Evolutionary conservation across 2,888 invertebrate genomes (phyloP), one percentile per base, ranked within the genome.

Genomic region (Nemotelus pantherinus): DNA sequence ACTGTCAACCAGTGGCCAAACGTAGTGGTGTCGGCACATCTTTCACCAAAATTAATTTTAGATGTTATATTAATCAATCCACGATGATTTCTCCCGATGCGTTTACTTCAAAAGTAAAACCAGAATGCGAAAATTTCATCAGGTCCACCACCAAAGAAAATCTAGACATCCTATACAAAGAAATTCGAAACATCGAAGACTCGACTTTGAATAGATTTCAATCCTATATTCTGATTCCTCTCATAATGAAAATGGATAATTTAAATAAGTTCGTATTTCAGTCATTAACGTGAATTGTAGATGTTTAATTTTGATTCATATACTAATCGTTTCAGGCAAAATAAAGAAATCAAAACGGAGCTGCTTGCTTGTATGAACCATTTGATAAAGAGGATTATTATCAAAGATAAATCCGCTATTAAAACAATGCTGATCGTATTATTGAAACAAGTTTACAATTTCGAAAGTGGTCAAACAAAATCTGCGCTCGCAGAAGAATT

Each of bases 401-500:
- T 87, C 6, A 83, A 82, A 10, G 84, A 87, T 75, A 80, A 83
- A 1, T 83, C 83, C 7, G 85, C 83, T 0, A 79, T 87, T 25
- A 84, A 84, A 41, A 85, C 86, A 0, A 83, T 87, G 53, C 75
- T 87, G 6, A 72, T 84, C 2, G 83, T 84, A 6, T 81, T 84
- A 0, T 67, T 86, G 3, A 83, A 83, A 48, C 87, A 87, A 82
- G 79, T 87, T 2, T 83, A 84, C 0, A 83, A 86, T 75, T 81
- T 82, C n/a, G 82, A 82, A 2, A 81, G 80, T 3, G 82, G 82
- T 2, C 57, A 63, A 0, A 79, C 82, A n/a, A 82, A 81, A 7
- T 58, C 82, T 0, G 82, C 84, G 79, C 81, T 86, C 3, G 85
- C 86, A 1, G 87, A 87, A 80, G 87, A 87, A 82, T 82, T 87